Evolutionary conservation across 2,888 invertebrate species (phyloP).

Genomic region (Bimastos eiseni): DNA sequence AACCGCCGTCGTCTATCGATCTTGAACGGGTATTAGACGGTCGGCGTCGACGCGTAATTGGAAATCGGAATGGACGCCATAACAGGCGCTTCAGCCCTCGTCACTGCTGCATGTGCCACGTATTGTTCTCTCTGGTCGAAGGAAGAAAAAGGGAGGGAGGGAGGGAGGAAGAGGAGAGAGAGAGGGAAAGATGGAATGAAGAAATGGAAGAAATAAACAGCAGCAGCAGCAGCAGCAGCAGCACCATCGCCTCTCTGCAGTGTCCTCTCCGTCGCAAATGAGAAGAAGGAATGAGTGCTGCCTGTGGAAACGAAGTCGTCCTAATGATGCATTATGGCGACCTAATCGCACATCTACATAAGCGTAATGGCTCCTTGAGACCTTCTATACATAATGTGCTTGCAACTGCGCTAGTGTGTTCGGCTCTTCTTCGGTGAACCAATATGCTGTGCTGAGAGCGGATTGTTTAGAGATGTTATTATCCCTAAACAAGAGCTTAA

Average conservation of each 20-base stretch:
- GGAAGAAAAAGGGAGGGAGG: neutral
- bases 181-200: no score
- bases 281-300: neutral
- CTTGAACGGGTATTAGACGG: neutral
- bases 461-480: neutral
- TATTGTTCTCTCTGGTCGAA: neutral
- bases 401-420: neutral
- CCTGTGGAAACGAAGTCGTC: neutral
- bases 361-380: neutral
- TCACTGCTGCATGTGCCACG: neutral
- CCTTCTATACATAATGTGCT: neutral
- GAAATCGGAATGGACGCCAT: neutral
- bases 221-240: no score
- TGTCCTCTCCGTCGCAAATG: neutral
- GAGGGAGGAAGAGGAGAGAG: neutral
- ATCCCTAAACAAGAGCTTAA: neutral
- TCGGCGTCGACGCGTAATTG: neutral
- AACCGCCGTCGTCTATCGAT: neutral
- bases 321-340: conserved; percentile 9
- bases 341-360: neutral
- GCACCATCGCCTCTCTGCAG: no score
- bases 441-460: neutral
- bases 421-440: neutral
- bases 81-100: neutral
- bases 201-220: neutral